Evolutionary conservation across 2,888 invertebrate genomes (phyloP).

Genomic region (Zaprionus obscuricornis): DNA sequence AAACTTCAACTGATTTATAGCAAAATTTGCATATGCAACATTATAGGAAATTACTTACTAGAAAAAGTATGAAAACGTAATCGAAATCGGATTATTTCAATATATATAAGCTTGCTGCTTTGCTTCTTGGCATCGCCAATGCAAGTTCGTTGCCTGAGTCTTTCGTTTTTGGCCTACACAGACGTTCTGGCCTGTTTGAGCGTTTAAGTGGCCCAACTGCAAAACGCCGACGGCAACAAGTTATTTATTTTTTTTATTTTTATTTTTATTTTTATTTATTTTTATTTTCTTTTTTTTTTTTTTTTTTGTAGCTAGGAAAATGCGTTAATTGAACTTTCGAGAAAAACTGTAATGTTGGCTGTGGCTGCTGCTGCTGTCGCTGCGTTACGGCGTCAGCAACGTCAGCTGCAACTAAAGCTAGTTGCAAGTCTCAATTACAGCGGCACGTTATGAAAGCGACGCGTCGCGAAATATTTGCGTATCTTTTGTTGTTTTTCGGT

Average conservation of each 20-base stretch:
- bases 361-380: constrained; percentile 8
- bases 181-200: constrained; percentile 81
- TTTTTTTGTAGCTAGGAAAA: constrained; percentile 56
- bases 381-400: too few relatives aligned
- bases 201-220: constrained; percentile 60
- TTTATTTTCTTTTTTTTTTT: background rate
- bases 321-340: constrained; percentile 79
- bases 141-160: constrained; percentile 76
- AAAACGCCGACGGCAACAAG: constrained; percentile 21
- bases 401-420: too few relatives aligned
- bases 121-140: constrained; percentile 10
- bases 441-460: constrained; percentile 62
- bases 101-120: constrained; percentile 3
- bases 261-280: background rate
- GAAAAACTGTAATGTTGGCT: constrained; percentile 73
- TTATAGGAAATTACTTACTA: constrained; percentile 29
- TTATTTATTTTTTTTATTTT: too few relatives aligned
- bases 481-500: constrained; percentile 78
- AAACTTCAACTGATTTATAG: constrained; percentile 77
- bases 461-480: constrained; percentile 70
- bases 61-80: constrained; percentile 1
- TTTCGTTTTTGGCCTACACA: constrained; percentile 63
- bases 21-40: constrained; percentile 73
- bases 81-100: background rate
- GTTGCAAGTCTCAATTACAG: constrained; percentile 56